Conservation (phyloP, 2,888 invertebrate genomes). For the Iselma pallidipennis region DNA sequence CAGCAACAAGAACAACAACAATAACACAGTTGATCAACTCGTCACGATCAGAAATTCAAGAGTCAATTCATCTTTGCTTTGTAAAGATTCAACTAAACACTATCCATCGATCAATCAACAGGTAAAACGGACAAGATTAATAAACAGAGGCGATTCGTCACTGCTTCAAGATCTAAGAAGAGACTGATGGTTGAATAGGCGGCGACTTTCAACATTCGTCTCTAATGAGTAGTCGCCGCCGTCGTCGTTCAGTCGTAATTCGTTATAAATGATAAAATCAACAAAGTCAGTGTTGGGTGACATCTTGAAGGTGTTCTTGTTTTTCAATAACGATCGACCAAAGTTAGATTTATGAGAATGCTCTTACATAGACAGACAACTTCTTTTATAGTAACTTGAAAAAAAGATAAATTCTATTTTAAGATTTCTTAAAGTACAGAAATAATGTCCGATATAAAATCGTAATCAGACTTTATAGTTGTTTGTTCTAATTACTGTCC, state of each 20-base stretch:
- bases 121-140: constrained; percentile 15
- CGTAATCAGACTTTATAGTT: constrained; percentile 18
- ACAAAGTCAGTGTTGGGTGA: constrained; percentile 17
- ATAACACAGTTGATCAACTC: background rate
- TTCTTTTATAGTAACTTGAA: too few relatives aligned
- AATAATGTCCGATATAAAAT: too few relatives aligned
- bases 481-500: constrained; percentile 13
- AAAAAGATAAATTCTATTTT: too few relatives aligned
- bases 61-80: background rate
- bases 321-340: constrained; percentile 19
- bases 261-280: constrained; percentile 28
- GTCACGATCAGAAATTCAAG: background rate
- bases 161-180: constrained; percentile 7
- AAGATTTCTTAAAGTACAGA: too few relatives aligned
- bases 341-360: constrained; percentile 22
- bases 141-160: constrained; percentile 13
- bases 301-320: constrained; percentile 26
- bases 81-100: background rate
- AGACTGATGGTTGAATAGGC: constrained; percentile 13
- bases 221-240: constrained; percentile 28
- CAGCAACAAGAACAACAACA: background rate
- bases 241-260: constrained; percentile 25
- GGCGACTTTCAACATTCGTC: constrained; percentile 14
- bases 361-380: too few relatives aligned
- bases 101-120: constrained; percentile 15